Evolutionary conservation across 2,888 invertebrate species (phyloP).

Genomic region (Exocentrus adspersus): DNA sequence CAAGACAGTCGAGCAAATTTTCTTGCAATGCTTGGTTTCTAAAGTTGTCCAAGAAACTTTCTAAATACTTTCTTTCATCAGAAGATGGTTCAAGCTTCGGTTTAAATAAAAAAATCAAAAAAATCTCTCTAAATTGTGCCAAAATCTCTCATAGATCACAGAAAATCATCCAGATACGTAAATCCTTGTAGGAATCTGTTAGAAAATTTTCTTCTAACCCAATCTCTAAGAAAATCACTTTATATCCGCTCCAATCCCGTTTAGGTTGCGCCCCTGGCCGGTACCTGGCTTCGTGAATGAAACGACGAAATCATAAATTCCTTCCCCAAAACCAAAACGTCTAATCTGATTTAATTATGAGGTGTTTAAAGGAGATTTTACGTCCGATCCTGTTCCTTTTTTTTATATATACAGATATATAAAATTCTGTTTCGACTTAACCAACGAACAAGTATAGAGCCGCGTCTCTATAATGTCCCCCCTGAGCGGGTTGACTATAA

Average conservation of each 20-base stretch:
- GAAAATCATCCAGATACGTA: too few relatives aligned
- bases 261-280: conserved; percentile 30
- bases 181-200: too few relatives aligned
- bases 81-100: too few relatives aligned
- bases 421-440: conserved; percentile 47
- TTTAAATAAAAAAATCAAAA: too few relatives aligned
- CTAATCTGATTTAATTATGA: conserved; percentile 53
- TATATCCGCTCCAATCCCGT: neutral
- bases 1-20: too few relatives aligned
- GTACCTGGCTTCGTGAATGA: conserved; percentile 40
- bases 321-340: conserved; percentile 43
- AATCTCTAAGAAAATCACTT: too few relatives aligned
- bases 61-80: too few relatives aligned
- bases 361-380: conserved; percentile 48
- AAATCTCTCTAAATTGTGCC: too few relatives aligned
- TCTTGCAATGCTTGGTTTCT: too few relatives aligned
- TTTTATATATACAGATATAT: conserved; percentile 45
- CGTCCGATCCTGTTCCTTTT: conserved; percentile 39
- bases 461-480: conserved; percentile 49
- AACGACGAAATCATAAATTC: conserved; percentile 48
- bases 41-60: too few relatives aligned
- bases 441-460: conserved; percentile 44
- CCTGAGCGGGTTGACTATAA: conserved; percentile 61
- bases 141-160: too few relatives aligned
- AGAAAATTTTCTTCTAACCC: too few relatives aligned